These are phyloP conservation scores for Agrochola macilenta DNA, from an alignment of 2,888 invertebrate species.

Conservation along the genomic window DNA sequence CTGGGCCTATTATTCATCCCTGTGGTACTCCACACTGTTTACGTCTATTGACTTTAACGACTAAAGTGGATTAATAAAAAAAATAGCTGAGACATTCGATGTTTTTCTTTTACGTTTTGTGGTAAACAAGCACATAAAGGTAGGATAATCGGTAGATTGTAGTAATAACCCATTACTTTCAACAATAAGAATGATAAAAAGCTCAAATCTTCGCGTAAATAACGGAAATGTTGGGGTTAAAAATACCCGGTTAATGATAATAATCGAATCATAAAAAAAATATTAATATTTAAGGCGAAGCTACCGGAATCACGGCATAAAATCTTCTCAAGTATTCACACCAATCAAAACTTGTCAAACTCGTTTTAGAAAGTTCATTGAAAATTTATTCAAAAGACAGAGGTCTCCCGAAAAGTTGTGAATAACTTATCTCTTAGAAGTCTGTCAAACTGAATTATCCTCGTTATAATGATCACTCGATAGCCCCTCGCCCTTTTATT, in stretches of 20 bases:
- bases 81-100: background rate
- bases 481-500: constrained; percentile 71
- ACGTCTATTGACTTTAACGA: background rate
- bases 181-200: background rate
- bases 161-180: constrained; percentile 12
- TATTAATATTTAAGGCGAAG: constrained; percentile 57
- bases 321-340: constrained; percentile 78
- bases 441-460: constrained; percentile 83
- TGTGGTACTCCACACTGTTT: background rate
- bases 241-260: constrained; percentile 32
- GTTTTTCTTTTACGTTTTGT: constrained; percentile 11
- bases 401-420: constrained; percentile 78
- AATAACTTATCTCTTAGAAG: constrained; percentile 84
- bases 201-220: background rate
- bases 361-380: constrained; percentile 84
- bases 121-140: constrained; percentile 25
- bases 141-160: background rate
- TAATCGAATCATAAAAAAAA: constrained; percentile 62
- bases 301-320: constrained; percentile 62
- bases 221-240: constrained; percentile 5
- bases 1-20: background rate
- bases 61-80: background rate
- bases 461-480: constrained; percentile 78
- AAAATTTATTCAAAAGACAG: constrained; percentile 87
- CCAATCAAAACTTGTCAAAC: constrained; percentile 85